These are phyloP conservation scores for Cynocephalus volans DNA, from an alignment of 2,113 vertebrate genomes.

Conservation along the genomic window DNA sequence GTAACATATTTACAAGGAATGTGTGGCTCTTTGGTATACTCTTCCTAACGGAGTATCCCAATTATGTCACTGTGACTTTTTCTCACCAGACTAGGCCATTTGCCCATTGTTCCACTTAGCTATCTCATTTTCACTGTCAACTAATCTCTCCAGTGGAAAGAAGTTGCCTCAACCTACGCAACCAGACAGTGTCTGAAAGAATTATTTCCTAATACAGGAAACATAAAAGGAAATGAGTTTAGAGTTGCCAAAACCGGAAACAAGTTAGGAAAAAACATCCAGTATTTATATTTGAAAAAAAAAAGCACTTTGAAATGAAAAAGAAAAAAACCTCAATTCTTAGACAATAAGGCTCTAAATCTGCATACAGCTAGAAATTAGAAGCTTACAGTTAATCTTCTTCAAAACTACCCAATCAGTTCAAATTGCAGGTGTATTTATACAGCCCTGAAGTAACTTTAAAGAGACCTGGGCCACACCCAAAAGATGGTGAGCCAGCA, in stretches of 20 bases:
- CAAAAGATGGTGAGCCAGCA: background rate
- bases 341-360: background rate
- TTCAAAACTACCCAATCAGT: background rate
- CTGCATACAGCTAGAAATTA: background rate
- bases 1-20: background rate
- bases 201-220: conserved; percentile 12
- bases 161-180: background rate
- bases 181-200: background rate
- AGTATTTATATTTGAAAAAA: background rate
- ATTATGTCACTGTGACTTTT: background rate
- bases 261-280: background rate
- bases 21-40: background rate
- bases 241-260: background rate
- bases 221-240: conserved; percentile 16
- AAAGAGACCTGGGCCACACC: background rate
- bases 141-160: background rate
- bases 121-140: background rate
- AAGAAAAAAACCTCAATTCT: background rate
- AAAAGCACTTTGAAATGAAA: background rate
- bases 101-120: background rate
- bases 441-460: background rate
- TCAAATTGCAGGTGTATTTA: background rate
- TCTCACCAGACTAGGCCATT: background rate
- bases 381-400: background rate
- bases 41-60: background rate